A percentile compares a stretch with the other conserved stretches of the same genome.
phyloP scores from a whole-genome alignment of 2,113 vertebrate species.

The Pterophyllum scalare region DNA sequence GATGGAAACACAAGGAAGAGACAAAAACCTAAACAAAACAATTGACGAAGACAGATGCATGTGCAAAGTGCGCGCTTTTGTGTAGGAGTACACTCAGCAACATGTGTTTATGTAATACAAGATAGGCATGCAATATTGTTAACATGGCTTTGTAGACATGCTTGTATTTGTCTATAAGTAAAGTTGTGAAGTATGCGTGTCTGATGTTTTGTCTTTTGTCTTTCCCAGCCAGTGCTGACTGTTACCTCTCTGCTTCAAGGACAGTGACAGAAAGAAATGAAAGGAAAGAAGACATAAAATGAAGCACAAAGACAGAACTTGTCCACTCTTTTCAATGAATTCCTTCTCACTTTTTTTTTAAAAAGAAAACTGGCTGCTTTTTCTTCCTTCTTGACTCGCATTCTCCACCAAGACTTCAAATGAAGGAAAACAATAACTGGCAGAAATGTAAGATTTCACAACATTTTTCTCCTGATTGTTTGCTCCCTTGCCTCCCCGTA shows the following conservation, averaged over 20 bases:
- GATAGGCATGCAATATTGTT: background rate
- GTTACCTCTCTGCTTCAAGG: conserved; percentile 47
- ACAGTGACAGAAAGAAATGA: conserved; percentile 16
- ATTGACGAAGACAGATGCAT: conserved; percentile 5
- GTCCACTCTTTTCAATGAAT: conserved; percentile 4
- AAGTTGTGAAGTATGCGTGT: background rate
- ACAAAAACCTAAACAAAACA: conserved; percentile 3
- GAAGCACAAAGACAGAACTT: background rate
- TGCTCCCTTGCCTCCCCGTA: background rate
- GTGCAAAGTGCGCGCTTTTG: conserved; percentile 1
- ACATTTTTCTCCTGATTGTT: background rate
- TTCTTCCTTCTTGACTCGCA: background rate
- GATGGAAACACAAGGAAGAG: conserved; percentile 15
- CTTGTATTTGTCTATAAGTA: conserved; percentile 16
- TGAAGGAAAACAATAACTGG: background rate
- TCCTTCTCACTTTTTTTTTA: background rate
- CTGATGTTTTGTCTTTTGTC: conserved; percentile 36
- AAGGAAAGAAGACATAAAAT: conserved; percentile 8
- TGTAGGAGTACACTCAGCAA: conserved; percentile 34
- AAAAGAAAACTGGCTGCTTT: background rate
- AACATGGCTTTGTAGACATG: background rate
- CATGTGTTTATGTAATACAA: conserved; percentile 12
- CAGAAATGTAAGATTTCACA: background rate
- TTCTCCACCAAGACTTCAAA: conserved; percentile 6
- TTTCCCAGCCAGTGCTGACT: conserved; percentile 17